Evolutionary conservation across 2,797 vertebrate genomes (phyloP), one percentile per base, ranked within the genome.

Genomic region (Enoplosus armatus): DNA sequence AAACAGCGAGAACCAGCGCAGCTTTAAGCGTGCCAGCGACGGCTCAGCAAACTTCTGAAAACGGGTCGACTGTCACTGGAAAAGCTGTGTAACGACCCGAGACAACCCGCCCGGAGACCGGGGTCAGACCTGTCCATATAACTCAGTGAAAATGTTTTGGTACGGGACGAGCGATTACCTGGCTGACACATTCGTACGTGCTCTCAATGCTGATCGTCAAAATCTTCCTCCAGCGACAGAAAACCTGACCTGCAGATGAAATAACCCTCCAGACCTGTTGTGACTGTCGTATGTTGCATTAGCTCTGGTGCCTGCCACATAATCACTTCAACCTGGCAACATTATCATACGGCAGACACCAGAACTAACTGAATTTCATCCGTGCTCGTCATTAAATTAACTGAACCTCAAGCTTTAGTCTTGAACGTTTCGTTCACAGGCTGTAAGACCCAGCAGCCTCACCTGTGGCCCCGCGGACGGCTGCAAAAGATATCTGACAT

Each of bases 81-180:
- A 47, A 59, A 82, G 71, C 35, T 18, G 77, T 80, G 27, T 29
- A 64, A 41, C 22, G 79, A 79, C 86, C 84, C 63, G n/a, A 85
- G 75, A 33, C 22, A 64, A 82, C 80, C 82, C 54, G 41, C 45
- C 45, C 50, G 1, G 6, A 10, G 61, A 41, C 67, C 72, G 16
- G 72, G 80, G 73, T 77, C 79, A 27, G 59, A 39, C 56, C 79
- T 77, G 83, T 87, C 83, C 66, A 59, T 43, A 45, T 35, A n/a
- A 59, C 50, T 67, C 45, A 2, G 61, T 37, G 78, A 61, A 8
- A 74, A 71, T 63, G 72, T 43, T 31, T 29, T 63, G 14, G 45
- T 55, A 26, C 20, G 41, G 48, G 70, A 37, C 27, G 6, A 55
- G 37, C 22, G 70, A 54, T 88, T 51, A 68, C 51, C 37, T 10